Percentiles rank a stretch among this genome's conserved stretches.
These are phyloP conservation scores for Ophiodon elongatus DNA, from an alignment of 2,113 vertebrate genomes.

Conservation along the genomic window DNA sequence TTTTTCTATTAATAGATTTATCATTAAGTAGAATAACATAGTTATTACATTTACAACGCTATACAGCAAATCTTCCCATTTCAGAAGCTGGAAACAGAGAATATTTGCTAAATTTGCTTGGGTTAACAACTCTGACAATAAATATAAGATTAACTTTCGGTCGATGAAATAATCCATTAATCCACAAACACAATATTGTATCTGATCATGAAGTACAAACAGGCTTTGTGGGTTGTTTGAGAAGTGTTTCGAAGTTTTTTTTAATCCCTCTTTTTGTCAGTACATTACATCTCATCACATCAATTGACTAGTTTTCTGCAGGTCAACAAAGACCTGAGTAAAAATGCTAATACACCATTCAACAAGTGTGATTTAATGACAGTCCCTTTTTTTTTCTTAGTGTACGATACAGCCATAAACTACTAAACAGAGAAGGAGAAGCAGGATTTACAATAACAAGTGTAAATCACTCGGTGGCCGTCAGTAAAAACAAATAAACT, in stretches of 20 bases:
- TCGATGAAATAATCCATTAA: not conserved
- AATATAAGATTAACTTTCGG: not conserved
- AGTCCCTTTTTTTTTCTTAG: conserved; percentile 51
- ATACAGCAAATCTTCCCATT: not conserved
- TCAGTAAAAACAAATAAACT: conserved; percentile 3
- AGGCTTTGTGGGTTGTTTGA: conserved; percentile 10
- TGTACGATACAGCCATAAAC: not conserved
- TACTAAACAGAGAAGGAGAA: conserved; percentile 4
- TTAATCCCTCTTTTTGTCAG: not conserved
- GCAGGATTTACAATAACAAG: conserved; percentile 5
- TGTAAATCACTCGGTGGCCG: conserved; percentile 23
- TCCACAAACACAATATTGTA: not conserved
- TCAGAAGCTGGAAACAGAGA: not conserved
- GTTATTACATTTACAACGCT: not conserved
- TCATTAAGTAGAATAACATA: not conserved
- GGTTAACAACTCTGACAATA: not conserved
- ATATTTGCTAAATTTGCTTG: not conserved
- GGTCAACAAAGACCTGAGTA: not conserved
- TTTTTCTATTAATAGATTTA: not conserved
- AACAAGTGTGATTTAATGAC: conserved; percentile 23
- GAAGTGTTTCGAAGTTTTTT: conserved; percentile 10
- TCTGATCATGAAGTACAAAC: not conserved
- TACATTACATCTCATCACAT: conserved; percentile 7
- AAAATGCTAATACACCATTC: not conserved
- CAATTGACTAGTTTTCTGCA: not conserved